Evolutionary conservation across 2,888 invertebrate genomes (phyloP).

Genomic region (Amorpha juglandis): DNA sequence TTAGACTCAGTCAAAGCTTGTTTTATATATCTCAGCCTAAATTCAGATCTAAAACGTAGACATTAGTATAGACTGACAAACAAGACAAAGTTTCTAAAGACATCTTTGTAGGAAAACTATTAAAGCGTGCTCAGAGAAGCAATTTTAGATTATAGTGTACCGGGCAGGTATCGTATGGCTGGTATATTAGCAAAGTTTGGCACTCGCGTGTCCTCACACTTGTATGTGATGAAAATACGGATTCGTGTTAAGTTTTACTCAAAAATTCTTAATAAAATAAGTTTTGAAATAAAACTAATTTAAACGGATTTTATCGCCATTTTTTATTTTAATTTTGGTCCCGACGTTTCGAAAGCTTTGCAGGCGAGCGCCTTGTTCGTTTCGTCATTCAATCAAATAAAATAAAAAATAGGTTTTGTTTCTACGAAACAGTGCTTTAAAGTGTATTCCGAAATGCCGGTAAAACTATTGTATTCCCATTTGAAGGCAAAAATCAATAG

Average conservation of each 20-base stretch:
- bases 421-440: no score
- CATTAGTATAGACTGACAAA: background rate
- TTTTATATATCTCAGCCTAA: no score
- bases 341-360: no score
- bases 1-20: no score
- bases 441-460: background rate
- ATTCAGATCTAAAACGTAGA: background rate
- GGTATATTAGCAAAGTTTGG: constrained; percentile 11
- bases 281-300: no score
- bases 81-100: background rate
- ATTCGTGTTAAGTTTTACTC: background rate
- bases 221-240: background rate
- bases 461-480: background rate
- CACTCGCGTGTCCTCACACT: background rate
- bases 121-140: constrained; percentile 8
- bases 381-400: no score
- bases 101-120: constrained; percentile 1
- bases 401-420: no score
- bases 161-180: background rate
- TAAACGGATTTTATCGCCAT: no score
- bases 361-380: no score
- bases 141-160: background rate
- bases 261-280: no score
- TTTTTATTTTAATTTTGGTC: no score
- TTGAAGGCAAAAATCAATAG: background rate